These are phyloP conservation scores for Lasioglossum pauxillum DNA, from an alignment of 2,888 invertebrate species.

Conservation along the genomic window DNA sequence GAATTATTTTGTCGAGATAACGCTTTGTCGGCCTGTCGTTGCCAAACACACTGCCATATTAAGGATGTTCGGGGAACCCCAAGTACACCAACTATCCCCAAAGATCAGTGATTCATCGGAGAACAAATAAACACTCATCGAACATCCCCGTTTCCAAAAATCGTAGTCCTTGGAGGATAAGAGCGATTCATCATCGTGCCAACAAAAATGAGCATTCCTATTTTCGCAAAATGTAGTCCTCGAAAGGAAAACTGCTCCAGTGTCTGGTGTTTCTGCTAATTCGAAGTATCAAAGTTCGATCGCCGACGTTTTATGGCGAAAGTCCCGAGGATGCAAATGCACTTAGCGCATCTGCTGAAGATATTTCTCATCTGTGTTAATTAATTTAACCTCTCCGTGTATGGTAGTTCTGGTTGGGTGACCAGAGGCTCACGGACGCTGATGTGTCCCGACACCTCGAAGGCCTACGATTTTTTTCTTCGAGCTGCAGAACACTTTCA, in stretches of 20 bases:
- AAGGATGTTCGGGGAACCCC: background rate
- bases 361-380: conserved; percentile 5
- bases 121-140: background rate
- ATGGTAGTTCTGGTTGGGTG: conserved; percentile 10
- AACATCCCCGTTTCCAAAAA: background rate
- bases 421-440: conserved; percentile 11
- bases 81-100: background rate
- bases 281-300: background rate
- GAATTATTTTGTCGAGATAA: conserved; percentile 12
- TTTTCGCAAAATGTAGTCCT: background rate
- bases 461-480: conserved; percentile 8
- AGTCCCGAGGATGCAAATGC: conserved; percentile 1
- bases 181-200: background rate
- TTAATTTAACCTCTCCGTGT: background rate
- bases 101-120: background rate
- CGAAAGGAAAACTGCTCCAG: background rate
- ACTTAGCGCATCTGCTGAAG: background rate
- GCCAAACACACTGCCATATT: background rate
- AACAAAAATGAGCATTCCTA: background rate
- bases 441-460: conserved; percentile 14
- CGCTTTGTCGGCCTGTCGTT: background rate
- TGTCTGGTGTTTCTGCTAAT: background rate
- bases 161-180: background rate
- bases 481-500: conserved; percentile 19
- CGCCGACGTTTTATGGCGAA: background rate